Evolutionary conservation across 2,797 vertebrate species (phyloP).

Genomic region (Ataeniobius toweri): DNA sequence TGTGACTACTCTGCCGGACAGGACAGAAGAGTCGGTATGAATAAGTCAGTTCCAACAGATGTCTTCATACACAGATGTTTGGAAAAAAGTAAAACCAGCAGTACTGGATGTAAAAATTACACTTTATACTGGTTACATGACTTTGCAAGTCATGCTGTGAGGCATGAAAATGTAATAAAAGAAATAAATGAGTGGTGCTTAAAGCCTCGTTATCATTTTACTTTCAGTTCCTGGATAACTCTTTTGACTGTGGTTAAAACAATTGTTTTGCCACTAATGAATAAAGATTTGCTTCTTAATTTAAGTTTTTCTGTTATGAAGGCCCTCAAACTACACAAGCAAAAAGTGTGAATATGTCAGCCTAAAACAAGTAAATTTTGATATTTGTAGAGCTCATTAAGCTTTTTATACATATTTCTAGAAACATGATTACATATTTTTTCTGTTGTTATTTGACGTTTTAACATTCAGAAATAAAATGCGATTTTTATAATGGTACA

Average conservation of each 20-base stretch:
- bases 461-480: not conserved
- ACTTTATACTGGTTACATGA: not conserved
- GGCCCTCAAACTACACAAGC: not conserved
- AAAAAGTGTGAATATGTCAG: not conserved
- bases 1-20: no score
- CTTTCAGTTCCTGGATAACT: not conserved
- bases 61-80: no score
- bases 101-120: not conserved
- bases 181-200: not conserved
- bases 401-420: not conserved
- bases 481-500: not conserved
- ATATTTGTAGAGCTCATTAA: not conserved
- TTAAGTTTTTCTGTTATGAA: not conserved
- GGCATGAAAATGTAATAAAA: not conserved
- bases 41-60: no score
- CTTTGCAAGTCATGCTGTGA: not conserved
- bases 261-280: not conserved
- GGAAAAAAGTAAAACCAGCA: not conserved
- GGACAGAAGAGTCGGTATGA: no score
- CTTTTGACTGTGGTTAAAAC: not conserved
- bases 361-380: not conserved
- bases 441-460: not conserved
- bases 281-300: not conserved
- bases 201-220: not conserved
- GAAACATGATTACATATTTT: not conserved